Evolutionary conservation across 1,140 invertebrate genomes (phyloP).

Genomic region (Drosophila simulans): DNA sequence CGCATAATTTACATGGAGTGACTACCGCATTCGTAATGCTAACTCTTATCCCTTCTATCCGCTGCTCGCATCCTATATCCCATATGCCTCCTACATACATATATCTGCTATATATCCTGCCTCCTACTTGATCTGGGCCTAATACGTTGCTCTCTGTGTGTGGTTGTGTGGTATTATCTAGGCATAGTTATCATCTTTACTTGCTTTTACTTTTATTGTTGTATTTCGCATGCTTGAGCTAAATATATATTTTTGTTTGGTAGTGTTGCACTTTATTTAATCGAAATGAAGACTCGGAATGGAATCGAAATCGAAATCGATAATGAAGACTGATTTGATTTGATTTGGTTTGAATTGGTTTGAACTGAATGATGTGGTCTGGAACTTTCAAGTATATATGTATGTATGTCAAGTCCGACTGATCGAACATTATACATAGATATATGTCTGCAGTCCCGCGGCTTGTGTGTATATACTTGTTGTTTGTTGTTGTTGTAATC

Average conservation of each 20-base stretch:
- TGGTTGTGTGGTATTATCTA: conserved; percentile 43
- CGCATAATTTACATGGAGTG: conserved; percentile 78
- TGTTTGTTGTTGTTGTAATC: conserved; percentile 10
- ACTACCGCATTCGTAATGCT: conserved; percentile 32
- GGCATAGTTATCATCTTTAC: conserved; percentile 44
- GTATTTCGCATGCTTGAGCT: conserved; percentile 51
- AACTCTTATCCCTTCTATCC: conserved; percentile 15
- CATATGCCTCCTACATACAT: background rate
- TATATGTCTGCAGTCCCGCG: conserved; percentile 5
- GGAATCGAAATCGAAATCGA: conserved; percentile 30
- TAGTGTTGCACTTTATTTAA: conserved; percentile 13
- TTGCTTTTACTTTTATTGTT: conserved; percentile 33
- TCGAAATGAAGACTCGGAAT: conserved; percentile 40
- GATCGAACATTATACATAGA: conserved; percentile 6
- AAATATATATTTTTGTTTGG: conserved; percentile 26
- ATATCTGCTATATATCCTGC: conserved; percentile 34
- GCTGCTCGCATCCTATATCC: background rate
- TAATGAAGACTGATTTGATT: conserved; percentile 29
- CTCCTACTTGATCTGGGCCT: conserved; percentile 60
- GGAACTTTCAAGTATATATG: conserved; percentile 4
- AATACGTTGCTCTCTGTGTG: conserved; percentile 49
- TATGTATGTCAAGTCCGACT: conserved; percentile 9
- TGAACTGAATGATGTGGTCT: conserved; percentile 23
- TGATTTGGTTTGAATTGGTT: conserved; percentile 1
- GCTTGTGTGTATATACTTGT: conserved; percentile 2